Conservation (phyloP, 2,888 invertebrate genomes). For the Meganola albula region DNA sequence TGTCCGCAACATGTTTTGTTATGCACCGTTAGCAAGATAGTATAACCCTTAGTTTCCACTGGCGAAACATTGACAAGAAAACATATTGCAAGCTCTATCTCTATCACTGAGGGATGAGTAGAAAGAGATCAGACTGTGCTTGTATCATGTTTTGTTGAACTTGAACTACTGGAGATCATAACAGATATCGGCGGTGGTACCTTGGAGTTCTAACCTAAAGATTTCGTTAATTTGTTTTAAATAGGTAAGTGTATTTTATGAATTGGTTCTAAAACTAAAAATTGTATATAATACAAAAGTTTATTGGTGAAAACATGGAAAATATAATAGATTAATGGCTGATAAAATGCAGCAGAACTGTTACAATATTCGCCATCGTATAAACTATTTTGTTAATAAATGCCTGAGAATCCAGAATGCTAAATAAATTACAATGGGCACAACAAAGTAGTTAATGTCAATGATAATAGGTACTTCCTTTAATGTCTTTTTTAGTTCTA, state of each 20-base stretch:
- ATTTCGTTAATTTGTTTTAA: no score
- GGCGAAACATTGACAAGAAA: no score
- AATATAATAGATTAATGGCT: constrained; percentile 78
- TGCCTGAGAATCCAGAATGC: constrained; percentile 75
- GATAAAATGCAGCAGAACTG: constrained; percentile 78
- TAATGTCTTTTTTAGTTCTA: constrained; percentile 58
- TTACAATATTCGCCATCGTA: constrained; percentile 77
- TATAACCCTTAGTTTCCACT: no score
- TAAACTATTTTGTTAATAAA: constrained; percentile 74
- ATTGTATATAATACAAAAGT: constrained; percentile 78
- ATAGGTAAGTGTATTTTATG: constrained; percentile 73
- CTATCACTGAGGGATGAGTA: no score
- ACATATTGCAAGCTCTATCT: no score
- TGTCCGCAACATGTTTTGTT: no score
- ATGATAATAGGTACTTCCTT: constrained; percentile 56
- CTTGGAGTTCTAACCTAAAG: no score
- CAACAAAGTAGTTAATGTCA: constrained; percentile 76
- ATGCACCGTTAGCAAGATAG: no score
- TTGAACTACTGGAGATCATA: no score
- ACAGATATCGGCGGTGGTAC: no score
- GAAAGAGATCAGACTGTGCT: no score
- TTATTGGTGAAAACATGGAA: constrained; percentile 79
- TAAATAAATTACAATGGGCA: constrained; percentile 63
- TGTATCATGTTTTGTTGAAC: no score
- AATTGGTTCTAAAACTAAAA: constrained; percentile 78